Conservation (phyloP, 2,113 vertebrate genomes). For the Galeopterus variegatus region DNA sequence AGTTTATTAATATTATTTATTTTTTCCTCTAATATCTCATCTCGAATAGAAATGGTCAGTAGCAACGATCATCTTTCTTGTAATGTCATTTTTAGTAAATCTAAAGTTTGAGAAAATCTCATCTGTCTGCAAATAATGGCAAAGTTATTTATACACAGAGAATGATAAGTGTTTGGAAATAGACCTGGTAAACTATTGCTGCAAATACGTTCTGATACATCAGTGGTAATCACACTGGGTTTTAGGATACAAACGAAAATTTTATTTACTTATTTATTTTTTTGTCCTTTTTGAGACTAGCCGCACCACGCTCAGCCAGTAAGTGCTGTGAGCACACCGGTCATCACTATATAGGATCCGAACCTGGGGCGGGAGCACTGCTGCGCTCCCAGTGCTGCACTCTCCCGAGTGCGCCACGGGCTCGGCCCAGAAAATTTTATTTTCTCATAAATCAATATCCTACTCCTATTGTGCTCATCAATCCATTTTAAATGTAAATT, state of each 20-base stretch:
- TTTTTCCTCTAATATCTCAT: background rate
- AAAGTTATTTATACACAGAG: slow-evolving; percentile 8
- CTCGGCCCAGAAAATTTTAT: slow-evolving; percentile 2
- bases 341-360: too few relatives aligned
- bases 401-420: too few relatives aligned
- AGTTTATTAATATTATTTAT: background rate
- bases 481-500: background rate
- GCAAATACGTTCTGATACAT: background rate
- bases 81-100: background rate
- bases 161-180: background rate
- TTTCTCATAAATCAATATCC: background rate
- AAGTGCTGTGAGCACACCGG: too few relatives aligned
- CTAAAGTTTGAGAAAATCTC: background rate
- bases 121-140: background rate
- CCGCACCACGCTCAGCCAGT: too few relatives aligned
- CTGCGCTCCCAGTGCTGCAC: too few relatives aligned
- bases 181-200: background rate
- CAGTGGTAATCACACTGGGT: background rate
- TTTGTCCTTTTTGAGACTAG: too few relatives aligned
- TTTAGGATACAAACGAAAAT: background rate
- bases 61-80: background rate
- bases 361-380: too few relatives aligned
- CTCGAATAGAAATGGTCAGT: background rate
- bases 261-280: too few relatives aligned
- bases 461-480: background rate